Percentiles rank a stretch among this genome's conserved stretches.
Evolutionary conservation across 2,113 vertebrate species (phyloP).

Genomic region (pig (Sus scrofa)): DNA sequence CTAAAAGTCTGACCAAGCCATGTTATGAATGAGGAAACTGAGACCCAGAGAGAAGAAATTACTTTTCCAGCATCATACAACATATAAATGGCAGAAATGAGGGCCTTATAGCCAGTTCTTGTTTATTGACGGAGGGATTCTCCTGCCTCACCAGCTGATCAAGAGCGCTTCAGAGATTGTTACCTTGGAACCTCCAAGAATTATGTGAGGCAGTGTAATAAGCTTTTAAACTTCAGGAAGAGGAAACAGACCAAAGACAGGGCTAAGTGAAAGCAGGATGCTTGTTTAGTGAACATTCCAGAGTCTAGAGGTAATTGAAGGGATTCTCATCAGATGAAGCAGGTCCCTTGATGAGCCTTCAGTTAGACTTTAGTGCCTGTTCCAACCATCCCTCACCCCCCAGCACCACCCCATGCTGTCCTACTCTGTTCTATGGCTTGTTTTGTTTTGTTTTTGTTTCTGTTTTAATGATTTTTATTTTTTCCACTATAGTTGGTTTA

Average conservation of each 20-base stretch:
- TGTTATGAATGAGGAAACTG: not conserved
- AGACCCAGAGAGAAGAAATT: not conserved
- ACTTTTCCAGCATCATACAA: not conserved
- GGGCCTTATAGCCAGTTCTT: not conserved
- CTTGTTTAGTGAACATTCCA: not conserved
- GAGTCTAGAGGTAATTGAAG: not conserved
- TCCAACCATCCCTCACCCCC: too few relatives aligned
- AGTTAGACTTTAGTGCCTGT: not conserved
- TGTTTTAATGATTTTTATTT: too few relatives aligned
- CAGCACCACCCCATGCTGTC: not conserved
- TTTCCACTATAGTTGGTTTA: too few relatives aligned
- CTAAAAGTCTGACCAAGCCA: not conserved
- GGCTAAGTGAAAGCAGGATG: not conserved
- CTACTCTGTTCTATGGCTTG: not conserved
- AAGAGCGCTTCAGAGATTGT: not conserved
- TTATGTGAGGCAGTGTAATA: constrained; percentile 16
- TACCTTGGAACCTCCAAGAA: not conserved
- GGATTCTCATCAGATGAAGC: not conserved
- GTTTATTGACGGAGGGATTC: not conserved
- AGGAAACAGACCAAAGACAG: not conserved
- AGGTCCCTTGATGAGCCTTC: not conserved
- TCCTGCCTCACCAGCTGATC: not conserved
- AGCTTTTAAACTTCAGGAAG: not conserved
- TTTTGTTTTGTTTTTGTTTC: too few relatives aligned
- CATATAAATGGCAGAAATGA: constrained; percentile 30